phyloP scores from a whole-genome alignment of 2,888 invertebrate species.

The Noctua fimbriata region DNA sequence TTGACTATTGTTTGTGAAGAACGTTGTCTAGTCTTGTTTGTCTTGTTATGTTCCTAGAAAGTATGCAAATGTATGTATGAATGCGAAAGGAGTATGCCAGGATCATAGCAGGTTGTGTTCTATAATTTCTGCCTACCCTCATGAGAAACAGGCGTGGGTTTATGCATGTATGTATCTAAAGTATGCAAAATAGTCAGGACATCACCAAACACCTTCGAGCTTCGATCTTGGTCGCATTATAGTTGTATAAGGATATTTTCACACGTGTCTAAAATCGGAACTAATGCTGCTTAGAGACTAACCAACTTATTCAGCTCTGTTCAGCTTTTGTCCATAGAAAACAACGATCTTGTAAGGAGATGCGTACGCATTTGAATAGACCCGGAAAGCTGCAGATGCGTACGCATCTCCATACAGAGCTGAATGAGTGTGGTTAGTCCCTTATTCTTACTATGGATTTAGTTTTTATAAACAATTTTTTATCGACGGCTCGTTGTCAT shows the following conservation, averaged over 20 bases:
- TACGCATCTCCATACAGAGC: too few species aligned
- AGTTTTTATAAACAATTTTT: neutral
- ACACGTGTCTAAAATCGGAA: neutral
- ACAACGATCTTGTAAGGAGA: too few species aligned
- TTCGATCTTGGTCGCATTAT: neutral
- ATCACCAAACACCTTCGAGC: neutral
- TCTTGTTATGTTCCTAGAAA: neutral
- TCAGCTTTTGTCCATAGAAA: too few species aligned
- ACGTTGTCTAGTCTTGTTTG: neutral
- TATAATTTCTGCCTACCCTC: neutral
- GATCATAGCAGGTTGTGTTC: neutral
- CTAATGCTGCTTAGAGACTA: neutral
- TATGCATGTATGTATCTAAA: neutral
- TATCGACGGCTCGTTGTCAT: neutral
- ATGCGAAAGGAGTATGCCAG: neutral
- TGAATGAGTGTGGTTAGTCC: too few species aligned
- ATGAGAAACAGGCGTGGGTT: neutral
- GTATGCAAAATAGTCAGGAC: neutral
- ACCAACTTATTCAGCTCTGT: too few species aligned
- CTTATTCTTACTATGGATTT: neutral
- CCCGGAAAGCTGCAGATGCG: too few species aligned
- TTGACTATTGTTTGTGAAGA: slow-evolving; percentile 7
- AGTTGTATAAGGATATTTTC: neutral
- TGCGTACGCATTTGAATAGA: too few species aligned
- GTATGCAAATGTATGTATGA: neutral